phyloP scores from a whole-genome alignment of 2,888 invertebrate genomes.

The Limnephilus auricula region DNA sequence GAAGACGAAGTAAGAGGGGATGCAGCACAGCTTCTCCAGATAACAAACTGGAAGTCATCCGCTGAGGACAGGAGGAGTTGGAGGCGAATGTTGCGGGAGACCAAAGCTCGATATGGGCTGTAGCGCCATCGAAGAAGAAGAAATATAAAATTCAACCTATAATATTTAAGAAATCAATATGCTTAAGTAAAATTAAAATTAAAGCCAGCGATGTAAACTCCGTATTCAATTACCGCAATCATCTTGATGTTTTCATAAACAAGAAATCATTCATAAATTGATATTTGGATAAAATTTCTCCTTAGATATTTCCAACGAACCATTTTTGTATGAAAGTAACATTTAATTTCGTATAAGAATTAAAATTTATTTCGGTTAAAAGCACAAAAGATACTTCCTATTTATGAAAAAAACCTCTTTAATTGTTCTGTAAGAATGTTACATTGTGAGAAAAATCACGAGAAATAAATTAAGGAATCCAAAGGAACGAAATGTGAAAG shows the following conservation, averaged over 20 bases:
- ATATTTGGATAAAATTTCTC: neutral
- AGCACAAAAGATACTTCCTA: neutral
- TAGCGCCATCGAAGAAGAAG: no score
- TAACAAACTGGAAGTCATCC: no score
- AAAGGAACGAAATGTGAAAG: neutral
- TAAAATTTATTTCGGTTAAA: neutral
- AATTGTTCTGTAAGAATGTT: neutral
- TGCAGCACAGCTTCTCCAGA: no score
- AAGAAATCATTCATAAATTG: neutral
- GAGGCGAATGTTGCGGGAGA: no score
- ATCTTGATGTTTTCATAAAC: neutral
- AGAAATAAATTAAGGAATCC: conserved; percentile 8
- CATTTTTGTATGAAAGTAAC: neutral
- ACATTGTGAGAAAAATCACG: neutral
- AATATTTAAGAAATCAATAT: no score
- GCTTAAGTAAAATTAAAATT: no score
- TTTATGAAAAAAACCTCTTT: neutral
- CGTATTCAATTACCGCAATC: no score
- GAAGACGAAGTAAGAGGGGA: no score
- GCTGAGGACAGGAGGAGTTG: no score
- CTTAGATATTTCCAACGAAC: neutral
- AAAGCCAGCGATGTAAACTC: neutral
- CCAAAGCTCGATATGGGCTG: no score
- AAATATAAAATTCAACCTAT: no score
- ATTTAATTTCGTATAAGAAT: neutral